Evolutionary conservation across 1,140 invertebrate genomes (phyloP).

Genomic region (Drosophila miranda): DNA sequence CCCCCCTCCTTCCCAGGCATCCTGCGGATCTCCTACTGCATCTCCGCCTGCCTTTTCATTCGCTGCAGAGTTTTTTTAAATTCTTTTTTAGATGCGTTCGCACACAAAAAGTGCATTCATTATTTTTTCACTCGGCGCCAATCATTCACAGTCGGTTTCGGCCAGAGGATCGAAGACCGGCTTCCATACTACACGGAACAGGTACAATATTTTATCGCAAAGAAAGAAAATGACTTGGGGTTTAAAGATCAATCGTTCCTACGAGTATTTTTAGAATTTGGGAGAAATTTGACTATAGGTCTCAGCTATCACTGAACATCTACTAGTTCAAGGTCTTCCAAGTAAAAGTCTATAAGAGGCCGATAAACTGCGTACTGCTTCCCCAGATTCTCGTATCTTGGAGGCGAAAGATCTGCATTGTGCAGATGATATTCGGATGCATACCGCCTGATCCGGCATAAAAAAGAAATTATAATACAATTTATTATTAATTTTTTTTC

Average conservation of each 20-base stretch:
- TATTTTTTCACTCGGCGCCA: constrained; percentile 32
- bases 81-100: constrained; percentile 63
- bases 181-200: no score
- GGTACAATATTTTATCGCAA: no score
- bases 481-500: constrained; percentile 65
- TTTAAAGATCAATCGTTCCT: no score
- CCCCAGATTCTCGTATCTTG: no score
- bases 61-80: constrained; percentile 44
- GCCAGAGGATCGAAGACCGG: no score
- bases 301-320: no score
- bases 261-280: no score
- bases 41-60: constrained; percentile 43
- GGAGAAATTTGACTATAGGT: no score
- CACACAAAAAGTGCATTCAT: constrained; percentile 31
- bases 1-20: background rate
- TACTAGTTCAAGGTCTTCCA: no score
- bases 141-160: constrained; percentile 36
- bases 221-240: background rate
- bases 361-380: no score
- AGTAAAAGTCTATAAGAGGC: no score
- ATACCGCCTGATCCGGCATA: background rate
- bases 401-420: background rate
- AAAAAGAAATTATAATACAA: constrained; percentile 71
- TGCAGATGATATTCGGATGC: background rate
- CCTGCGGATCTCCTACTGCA: constrained; percentile 22